phyloP scores from a whole-genome alignment of 1,140 invertebrate genomes.

The Brachionus calyciflorus region DNA sequence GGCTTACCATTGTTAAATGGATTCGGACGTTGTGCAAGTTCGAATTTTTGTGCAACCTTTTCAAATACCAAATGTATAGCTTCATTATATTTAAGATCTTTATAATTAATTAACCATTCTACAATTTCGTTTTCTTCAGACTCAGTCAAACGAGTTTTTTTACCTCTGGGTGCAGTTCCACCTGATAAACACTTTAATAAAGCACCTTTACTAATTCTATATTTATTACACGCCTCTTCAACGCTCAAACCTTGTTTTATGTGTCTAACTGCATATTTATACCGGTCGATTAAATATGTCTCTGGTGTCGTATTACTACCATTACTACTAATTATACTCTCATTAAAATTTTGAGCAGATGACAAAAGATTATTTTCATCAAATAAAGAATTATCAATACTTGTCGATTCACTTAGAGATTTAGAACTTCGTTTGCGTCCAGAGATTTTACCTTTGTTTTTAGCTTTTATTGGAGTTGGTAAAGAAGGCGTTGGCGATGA shows the following conservation, averaged over 20 bases:
- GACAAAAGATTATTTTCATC: conserved; percentile 17
- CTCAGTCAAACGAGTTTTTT: conserved; percentile 41
- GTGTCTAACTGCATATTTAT: conserved; percentile 44
- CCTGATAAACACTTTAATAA: conserved; percentile 18
- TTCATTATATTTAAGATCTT: conserved; percentile 46
- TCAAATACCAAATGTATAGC: conserved; percentile 45
- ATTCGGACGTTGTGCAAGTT: conserved; percentile 21
- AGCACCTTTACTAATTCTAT: conserved; percentile 33
- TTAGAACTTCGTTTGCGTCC: conserved; percentile 3
- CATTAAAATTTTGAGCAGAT: conserved; percentile 37
- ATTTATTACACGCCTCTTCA: conserved; percentile 46
- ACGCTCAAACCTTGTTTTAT: conserved; percentile 44
- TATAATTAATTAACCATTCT: conserved; percentile 45
- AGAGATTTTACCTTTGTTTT: not conserved
- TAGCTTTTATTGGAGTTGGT: not conserved
- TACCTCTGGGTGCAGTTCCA: conserved; percentile 41
- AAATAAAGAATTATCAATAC: conserved; percentile 6
- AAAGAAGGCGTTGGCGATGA: conserved; percentile 25
- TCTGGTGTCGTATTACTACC: conserved; percentile 13
- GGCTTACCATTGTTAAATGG: conserved; percentile 46
- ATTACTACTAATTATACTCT: conserved; percentile 13
- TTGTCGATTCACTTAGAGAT: not conserved
- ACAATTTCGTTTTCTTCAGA: conserved; percentile 46
- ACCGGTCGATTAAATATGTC: conserved; percentile 44
- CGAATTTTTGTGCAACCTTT: conserved; percentile 43